Evolutionary conservation across 2,113 vertebrate species (phyloP).

Genomic region (Clarias batrachus): DNA sequence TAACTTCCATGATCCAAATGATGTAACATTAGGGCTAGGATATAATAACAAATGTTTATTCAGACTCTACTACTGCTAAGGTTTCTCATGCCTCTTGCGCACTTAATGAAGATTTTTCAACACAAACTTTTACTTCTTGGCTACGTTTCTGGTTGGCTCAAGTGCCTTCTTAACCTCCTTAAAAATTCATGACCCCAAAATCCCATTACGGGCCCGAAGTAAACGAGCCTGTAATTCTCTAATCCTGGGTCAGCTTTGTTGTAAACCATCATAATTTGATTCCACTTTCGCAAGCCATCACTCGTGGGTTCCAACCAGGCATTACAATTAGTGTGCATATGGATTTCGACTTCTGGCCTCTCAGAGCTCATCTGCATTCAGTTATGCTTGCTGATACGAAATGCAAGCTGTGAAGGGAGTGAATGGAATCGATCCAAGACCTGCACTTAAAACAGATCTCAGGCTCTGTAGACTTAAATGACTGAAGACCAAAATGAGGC

Average conservation of each 20-base stretch:
- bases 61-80: background rate
- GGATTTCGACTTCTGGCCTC: conserved; percentile 22
- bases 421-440: background rate
- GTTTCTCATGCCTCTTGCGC: background rate
- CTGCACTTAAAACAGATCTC: conserved; percentile 22
- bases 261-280: conserved; percentile 46
- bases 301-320: conserved; percentile 12
- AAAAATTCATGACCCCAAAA: conserved; percentile 17
- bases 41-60: background rate
- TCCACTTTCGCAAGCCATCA: conserved; percentile 23
- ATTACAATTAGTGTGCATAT: conserved; percentile 17
- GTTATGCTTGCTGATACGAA: conserved; percentile 36
- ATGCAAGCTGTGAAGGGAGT: background rate
- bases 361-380: conserved; percentile 23
- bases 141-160: conserved; percentile 6
- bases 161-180: conserved; percentile 10
- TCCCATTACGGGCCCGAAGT: conserved; percentile 20
- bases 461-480: conserved; percentile 1
- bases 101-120: conserved; percentile 10
- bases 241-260: conserved; percentile 36
- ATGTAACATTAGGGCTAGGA: background rate
- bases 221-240: conserved; percentile 28
- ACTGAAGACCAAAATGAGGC: conserved; percentile 13
- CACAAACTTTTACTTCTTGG: background rate
- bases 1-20: background rate